Base-by-base conservation (phyloP, 1,140 invertebrate species). In the Megathymus violae region DNA sequence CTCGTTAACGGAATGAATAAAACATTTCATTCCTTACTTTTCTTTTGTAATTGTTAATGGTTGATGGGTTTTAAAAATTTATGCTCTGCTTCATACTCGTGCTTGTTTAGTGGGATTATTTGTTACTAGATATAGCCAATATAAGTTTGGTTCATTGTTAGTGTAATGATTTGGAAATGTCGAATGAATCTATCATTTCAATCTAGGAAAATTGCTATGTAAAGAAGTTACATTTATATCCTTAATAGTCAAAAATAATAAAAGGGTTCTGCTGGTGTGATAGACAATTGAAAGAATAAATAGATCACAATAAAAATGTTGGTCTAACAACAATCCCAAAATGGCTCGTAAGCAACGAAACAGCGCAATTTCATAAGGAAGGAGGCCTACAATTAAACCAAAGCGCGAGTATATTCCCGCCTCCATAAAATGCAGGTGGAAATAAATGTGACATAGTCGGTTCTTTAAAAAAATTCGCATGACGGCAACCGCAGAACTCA, bases 1-100 rank as follows among this genome's bases (percentile, higher is more conserved):
- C 86, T 88, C 83, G 86, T 90, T 90, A 90, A 88, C 78, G 76
- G 80, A 82, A 89, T 90, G 88, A 90, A 90, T 90, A 91, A 91
- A 91, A 91, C 85, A 91, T 91, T 90, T 88, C 80, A 90, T 89
- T 90, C 80, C 82, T 85, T 90, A 86, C 85, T 77, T 84, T 85
- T 88, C 80, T 88, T 89, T 89, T 88, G 80, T 88, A 87, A 89
- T 87, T 89, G 85, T 87, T 90, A 88, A 89, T 89, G 82, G 83
- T 83, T 84, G 82, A 88, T 88, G 82, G 81, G 79, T 86, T 87
- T 89, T 82, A 78, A 81, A 82, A 85, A 86, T 84, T 85, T 85
- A 82, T 89, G 76, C 82, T 78, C 78, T 64, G 74, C 75, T 78
- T 79, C 78, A 77, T 80, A 78, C 66, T 74, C 11, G 41, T 74